These are phyloP conservation scores for Brachionus angularis DNA, from an alignment of 1,140 invertebrate genomes.

Conservation along the genomic window DNA sequence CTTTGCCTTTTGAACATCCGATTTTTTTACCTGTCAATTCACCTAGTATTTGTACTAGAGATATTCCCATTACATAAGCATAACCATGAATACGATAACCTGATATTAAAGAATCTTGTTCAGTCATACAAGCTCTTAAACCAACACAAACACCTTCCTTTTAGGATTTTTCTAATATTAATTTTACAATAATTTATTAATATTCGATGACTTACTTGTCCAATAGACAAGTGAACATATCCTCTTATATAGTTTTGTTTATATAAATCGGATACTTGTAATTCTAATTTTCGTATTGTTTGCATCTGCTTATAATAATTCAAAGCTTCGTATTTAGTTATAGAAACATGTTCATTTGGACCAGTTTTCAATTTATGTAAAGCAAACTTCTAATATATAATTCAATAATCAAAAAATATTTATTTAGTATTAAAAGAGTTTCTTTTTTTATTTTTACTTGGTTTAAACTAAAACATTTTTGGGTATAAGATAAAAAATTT, in stretches of 20 bases:
- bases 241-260: slow-evolving; percentile 91
- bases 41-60: slow-evolving; percentile 70
- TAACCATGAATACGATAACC: slow-evolving; percentile 93
- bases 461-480: too few species aligned
- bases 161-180: neutral
- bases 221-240: slow-evolving; percentile 95
- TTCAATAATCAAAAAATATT: too few species aligned
- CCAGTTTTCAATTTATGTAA: slow-evolving; percentile 78
- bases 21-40: slow-evolving; percentile 78
- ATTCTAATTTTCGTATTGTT: slow-evolving; percentile 83
- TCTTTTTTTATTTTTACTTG: too few species aligned
- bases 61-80: slow-evolving; percentile 84
- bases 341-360: slow-evolving; percentile 68
- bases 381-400: too few species aligned
- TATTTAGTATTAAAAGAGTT: too few species aligned
- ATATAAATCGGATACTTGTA: slow-evolving; percentile 82
- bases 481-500: too few species aligned
- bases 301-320: slow-evolving; percentile 75
- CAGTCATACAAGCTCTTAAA: slow-evolving; percentile 74
- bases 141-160: slow-evolving; percentile 78
- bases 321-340: slow-evolving; percentile 74
- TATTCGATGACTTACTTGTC: slow-evolving; percentile 62
- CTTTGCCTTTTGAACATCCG: slow-evolving; percentile 89
- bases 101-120: slow-evolving; percentile 83
- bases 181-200: neutral